Evolutionary conservation across 2,888 invertebrate species (phyloP), one percentile per base, ranked within the genome.

Genomic region (Crematogaster levior): DNA sequence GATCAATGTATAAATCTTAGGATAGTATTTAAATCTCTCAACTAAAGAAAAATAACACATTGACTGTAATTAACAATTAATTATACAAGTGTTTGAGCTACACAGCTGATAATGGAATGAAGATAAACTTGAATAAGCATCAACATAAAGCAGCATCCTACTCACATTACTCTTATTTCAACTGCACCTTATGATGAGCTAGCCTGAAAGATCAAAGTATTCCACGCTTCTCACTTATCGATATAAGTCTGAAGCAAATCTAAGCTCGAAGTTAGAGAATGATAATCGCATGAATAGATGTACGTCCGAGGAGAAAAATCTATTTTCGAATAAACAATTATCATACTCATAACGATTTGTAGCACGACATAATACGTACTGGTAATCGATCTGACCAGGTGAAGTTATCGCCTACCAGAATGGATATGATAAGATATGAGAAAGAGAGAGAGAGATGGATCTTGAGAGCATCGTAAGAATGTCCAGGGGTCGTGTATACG

Each of bases 401-500:
- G 73, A 84, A 82, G 73, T 65, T 66, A 81, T 68, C 80, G 34
- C 48, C 68, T 85, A 81, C 66, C 84, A 10, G 30, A 73, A n/a
- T 61, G 58, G 24, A 48, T 12, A n/a, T 43, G 89, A 90, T 90
- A 89, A 90, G 89, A 87, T 90, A 88, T 12, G 70, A 37, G 9
- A 40, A 30, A 30, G 56, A 70, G 3, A 24, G 61, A 73, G 61
- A 6, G 51, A 72, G 3, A 24, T 48, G 70, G 53, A 80, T 48
- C 18, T 15, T 37, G 34, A 75, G 70, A 61, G 46, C 37, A 27
- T 73, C 58, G 56, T 60, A 6, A 70, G 34, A 18, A 77, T 63
- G 3, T 4, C n/a, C 70, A 40, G 1, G 1, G 40, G 15, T 51
- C 34, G 65, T 84, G 51, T 43, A n/a, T 48, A 30, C 18, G 18